Evolutionary conservation across 2,797 vertebrate species (phyloP), one percentile per base, ranked within the genome.

Genomic region (Nyctalus aviator): DNA sequence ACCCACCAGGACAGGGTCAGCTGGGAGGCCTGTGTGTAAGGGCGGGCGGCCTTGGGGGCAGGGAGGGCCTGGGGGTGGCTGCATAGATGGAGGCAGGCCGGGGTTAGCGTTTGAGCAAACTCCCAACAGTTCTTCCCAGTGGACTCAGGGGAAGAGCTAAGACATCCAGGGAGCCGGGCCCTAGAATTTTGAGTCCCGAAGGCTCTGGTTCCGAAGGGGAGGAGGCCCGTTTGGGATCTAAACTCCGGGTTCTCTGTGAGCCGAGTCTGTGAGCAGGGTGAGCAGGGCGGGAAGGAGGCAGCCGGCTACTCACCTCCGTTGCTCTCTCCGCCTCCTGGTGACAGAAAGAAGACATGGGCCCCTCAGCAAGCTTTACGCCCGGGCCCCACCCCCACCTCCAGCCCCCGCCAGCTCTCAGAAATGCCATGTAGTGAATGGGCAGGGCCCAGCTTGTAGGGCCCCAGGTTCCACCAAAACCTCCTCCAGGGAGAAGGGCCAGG

Each of bases 301-400:
- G 46, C 75, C 79, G 64, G 50, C 85, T 75, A 90, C 86, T 94
- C 90, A 95, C 88, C 87, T 96, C 3, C 17, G 71, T 96, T 95
- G 76, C 81, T 96, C 82, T 97, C 53, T 95, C 95, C 84, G 90
- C 91, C 37, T 95, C 95, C 95, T 92, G 95, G 94, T 87, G 92
- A 95, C 97, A 98, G 99, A 99, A 97, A 98, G 99, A 93, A 98
- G 99, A 91, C 99, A 99, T 1, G 99, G 99, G 85, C 98, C 99
- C 1, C 98, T 99, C 98, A 98, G 98, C 98, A 99, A 99, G 97
- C 98, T 99, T 90, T 99, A 98, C 0, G 96, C 99, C 92, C 98
- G 98, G 84, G 98, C 98, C 84, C 98, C 98, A 32, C 98, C 98
- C 30, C 97, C 98, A 83, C 98, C 98, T 82, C 98, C 98, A 35